phyloP scores from a whole-genome alignment of 2,888 invertebrate genomes.

The Cepaea hortensis region DNA sequence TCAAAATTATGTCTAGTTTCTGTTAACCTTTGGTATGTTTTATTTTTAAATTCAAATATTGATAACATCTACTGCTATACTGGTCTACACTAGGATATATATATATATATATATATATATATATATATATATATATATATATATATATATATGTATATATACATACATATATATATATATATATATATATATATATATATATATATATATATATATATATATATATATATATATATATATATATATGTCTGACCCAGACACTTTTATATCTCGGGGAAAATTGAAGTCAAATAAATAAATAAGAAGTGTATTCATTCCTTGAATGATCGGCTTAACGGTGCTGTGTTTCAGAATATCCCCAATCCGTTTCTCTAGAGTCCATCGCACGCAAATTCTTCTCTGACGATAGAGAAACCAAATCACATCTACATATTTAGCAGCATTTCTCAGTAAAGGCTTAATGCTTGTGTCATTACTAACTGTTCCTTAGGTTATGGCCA shows the following conservation, averaged over 20 bases:
- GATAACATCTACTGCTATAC: too few relatives aligned
- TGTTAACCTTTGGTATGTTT: too few relatives aligned
- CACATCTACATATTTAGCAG: constrained; percentile 1
- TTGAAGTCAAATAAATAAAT: not conserved
- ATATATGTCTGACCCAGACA: too few relatives aligned
- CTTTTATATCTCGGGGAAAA: too few relatives aligned
- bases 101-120: not conserved
- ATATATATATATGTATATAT: not conserved
- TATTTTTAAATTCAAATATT: too few relatives aligned
- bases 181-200: not conserved
- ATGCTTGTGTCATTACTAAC: not conserved
- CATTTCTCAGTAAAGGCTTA: not conserved
- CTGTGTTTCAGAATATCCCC: not conserved
- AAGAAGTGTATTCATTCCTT: not conserved
- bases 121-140: not conserved
- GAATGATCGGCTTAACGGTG: not conserved
- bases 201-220: not conserved
- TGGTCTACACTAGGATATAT: not conserved
- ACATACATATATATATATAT: not conserved
- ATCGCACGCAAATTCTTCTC: not conserved
- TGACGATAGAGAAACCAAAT: not conserved
- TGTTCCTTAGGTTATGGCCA: too few relatives aligned
- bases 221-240: too few relatives aligned
- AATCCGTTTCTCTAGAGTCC: not conserved
- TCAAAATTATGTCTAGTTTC: too few relatives aligned